Base-by-base conservation (phyloP, 2,797 vertebrate species). In the Phyllotis vaccarum region DNA sequence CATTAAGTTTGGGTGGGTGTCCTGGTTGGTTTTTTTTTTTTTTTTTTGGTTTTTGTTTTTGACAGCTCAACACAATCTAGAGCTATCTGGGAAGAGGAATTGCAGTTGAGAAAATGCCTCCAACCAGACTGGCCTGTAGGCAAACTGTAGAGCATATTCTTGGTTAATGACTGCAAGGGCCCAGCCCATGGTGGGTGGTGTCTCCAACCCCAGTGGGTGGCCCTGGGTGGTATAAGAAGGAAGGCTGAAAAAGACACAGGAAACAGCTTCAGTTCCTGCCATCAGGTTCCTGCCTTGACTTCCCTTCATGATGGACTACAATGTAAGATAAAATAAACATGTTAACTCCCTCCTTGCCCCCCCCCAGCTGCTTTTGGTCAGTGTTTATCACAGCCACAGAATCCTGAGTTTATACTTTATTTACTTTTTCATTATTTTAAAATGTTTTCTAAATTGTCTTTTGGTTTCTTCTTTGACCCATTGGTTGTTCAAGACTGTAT, bases 311-410 rank as follows among this genome's bases (percentile, higher is more conserved):
- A 29, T 17, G n/a, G 79, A 10, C 37, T 60, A 27, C 24, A 40
- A 16, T 40, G 54, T 81, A 17, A 37, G n/a, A 9, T 17, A 22
- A 81, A 60, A 81, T 40, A 29, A 37, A 9, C 34, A 9, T 27
- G 24, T 40, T 40, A 1, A 13, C 37, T 1, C 62, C 56, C 7
- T 0, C 5, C 56, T 19, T 2, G 5, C 56, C 11, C 10, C 27
- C 27, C 24, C n/a, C 1, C 0, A 40, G 79, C n/a, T 27, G 7
- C 54, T 52, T 40, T 60, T 40, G 22, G 54, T 24, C 79, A 17
- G 54, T 81, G 54, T 81, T 60, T 81, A 56, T 60, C n/a, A 40
- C 13, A 60, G 22, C n/a, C 58, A 37, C 79, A 29, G 54, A 60
- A 40, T 58, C 37, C 22, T 1, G 34, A 54, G 19, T 27, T n/a